Conservation (phyloP, 2,888 invertebrate genomes). For the Parochlus steinenii region DNA sequence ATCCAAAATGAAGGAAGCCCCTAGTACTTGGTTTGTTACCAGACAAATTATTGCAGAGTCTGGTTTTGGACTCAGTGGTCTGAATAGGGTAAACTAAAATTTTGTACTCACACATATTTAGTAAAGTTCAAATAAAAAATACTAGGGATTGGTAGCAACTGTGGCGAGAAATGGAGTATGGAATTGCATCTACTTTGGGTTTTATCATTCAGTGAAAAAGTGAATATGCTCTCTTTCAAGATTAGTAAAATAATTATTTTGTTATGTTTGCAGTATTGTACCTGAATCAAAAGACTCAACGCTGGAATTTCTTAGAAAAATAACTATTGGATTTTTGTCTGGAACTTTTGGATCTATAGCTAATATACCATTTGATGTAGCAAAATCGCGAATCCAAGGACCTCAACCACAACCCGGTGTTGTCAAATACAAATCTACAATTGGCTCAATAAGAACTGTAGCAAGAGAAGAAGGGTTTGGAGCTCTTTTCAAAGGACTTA, state of each 20-base stretch:
- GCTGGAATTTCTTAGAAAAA: slow-evolving; percentile 55
- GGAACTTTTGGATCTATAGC: slow-evolving; percentile 73
- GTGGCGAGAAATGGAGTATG: slow-evolving; percentile 79
- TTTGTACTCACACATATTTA: too few relatives aligned
- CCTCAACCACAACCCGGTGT: slow-evolving; percentile 59
- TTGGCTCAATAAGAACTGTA: slow-evolving; percentile 53
- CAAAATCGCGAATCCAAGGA: slow-evolving; percentile 88
- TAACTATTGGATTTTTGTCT: slow-evolving; percentile 70
- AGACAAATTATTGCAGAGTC: slow-evolving; percentile 54
- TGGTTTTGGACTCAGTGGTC: slow-evolving; percentile 63
- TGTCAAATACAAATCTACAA: slow-evolving; percentile 63
- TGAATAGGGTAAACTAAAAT: too few relatives aligned
- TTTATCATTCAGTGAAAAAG: slow-evolving; percentile 80
- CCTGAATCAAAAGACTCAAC: slow-evolving; percentile 39
- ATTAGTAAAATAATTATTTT: too few relatives aligned
- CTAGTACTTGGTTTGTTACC: slow-evolving; percentile 66
- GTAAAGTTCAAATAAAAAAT: too few relatives aligned
- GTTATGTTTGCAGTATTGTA: too few relatives aligned
- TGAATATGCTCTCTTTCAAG: too few relatives aligned
- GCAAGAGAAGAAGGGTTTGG: slow-evolving; percentile 76
- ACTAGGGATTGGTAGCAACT: slow-evolving; percentile 80
- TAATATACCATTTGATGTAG: slow-evolving; percentile 94
- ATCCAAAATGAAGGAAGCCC: slow-evolving; percentile 41
- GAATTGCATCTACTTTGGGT: slow-evolving; percentile 89
- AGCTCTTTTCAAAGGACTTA: slow-evolving; percentile 80